Evolutionary conservation across 2,797 vertebrate genomes (phyloP), one percentile per base, ranked within the genome.

Genomic region (Falco naumanni): DNA sequence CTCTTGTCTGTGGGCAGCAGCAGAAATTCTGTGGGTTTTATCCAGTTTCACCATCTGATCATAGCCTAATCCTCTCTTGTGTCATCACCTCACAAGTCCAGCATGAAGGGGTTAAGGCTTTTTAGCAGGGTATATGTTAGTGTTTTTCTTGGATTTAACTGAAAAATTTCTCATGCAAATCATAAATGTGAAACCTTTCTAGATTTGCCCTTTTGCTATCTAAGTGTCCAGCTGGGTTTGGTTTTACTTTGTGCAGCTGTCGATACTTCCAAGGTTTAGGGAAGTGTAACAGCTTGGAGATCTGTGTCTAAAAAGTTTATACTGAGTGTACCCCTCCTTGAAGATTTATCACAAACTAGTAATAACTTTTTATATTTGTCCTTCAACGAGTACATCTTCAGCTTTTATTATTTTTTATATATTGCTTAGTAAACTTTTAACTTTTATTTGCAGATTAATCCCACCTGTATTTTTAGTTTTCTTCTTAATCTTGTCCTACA

Each of bases 191-290:
- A 84, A 78, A 68, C 24, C 68, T 72, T 60, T 84, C 70, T 56
- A 86, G 31, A 59, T 86, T 86, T 81, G 6, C 57, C 47, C 33
- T 78, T 80, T 68, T 69, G 9, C 61, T 69, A 6, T 64, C 5
- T 48, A 66, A 84, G n/a, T 65, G 45, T 83, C 60, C 87, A 92
- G 31, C 79, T 96, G 85, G 9, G 86, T 89, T 88, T 60, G 33
- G 13, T 93, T 92, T 93, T 87, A 24, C 63, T 90, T 10, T 51
- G 25, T 95, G 47, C 83, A 91, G 69, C 76, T 94, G 95, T 50
- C 95, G n/a, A 60, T 81, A 63, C 14, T 91, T 84, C 22, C 18
- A 51, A 65, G 80, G 61, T 84, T 79, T 69, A 56, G 57, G 57
- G 71, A 75, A 61, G 26, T 22, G 25, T 48, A 69, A 68, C 59